Evolutionary conservation across 1,140 invertebrate species (phyloP).

Genomic region (Gonatopus flavifemur): DNA sequence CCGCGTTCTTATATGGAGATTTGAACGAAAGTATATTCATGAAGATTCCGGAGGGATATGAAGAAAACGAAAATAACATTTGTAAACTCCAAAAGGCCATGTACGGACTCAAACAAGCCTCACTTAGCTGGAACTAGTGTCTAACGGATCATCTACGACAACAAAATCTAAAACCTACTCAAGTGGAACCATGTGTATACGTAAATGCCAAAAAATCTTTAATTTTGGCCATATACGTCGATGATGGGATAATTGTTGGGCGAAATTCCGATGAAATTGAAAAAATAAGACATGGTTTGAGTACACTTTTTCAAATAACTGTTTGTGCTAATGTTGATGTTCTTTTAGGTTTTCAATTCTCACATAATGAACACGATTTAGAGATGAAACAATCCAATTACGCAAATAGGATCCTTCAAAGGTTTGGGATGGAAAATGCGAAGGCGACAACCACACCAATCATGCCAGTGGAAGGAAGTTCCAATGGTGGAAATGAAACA

Average conservation of each 20-base stretch:
- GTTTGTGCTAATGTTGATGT: not conserved
- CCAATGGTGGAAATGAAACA: not conserved
- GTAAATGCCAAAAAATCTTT: not conserved
- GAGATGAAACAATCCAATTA: not conserved
- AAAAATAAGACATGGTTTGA: not conserved
- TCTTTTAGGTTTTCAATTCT: not conserved
- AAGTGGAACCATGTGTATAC: conserved; percentile 1
- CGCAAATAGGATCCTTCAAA: not conserved
- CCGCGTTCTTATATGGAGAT: conserved; percentile 8
- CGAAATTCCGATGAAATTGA: not conserved
- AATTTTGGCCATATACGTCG: conserved; percentile 2
- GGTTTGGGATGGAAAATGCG: not conserved
- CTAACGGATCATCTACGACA: not conserved
- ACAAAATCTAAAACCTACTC: not conserved
- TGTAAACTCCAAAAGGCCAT: not conserved
- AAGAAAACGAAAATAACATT: not conserved
- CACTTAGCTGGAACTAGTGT: conserved; percentile 1
- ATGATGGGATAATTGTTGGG: not conserved
- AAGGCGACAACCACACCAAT: not conserved
- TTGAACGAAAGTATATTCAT: conserved; percentile 34
- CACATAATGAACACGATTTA: not conserved
- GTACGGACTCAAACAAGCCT: conserved; percentile 8
- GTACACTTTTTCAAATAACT: not conserved
- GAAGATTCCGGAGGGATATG: conserved; percentile 20
- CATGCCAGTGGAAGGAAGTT: not conserved